Evolutionary conservation across 2,888 invertebrate species (phyloP).

Genomic region (Mythimna lalbum): DNA sequence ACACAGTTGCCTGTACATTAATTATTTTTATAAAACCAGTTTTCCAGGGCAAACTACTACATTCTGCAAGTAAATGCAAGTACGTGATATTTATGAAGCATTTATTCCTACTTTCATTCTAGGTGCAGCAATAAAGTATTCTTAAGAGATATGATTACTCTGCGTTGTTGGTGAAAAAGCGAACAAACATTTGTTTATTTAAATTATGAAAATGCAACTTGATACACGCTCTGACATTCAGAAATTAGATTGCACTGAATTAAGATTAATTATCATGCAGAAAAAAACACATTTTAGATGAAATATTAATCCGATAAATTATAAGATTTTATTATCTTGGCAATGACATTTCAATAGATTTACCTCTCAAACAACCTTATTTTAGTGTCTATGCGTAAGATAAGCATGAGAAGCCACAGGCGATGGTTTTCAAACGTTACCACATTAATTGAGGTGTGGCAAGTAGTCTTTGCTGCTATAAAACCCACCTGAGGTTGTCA

Average conservation of each 20-base stretch:
- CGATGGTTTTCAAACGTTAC: slow-evolving; percentile 65
- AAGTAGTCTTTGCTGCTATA: slow-evolving; percentile 73
- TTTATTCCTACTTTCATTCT: not conserved
- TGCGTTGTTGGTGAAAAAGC: not conserved
- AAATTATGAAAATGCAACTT: not conserved
- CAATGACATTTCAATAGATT: slow-evolving; percentile 59
- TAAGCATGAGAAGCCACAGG: slow-evolving; percentile 49
- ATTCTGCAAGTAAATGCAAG: not conserved
- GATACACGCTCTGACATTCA: slow-evolving; percentile 12
- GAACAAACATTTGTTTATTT: not conserved
- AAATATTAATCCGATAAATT: slow-evolving; percentile 20
- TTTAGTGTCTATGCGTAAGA: slow-evolving; percentile 36
- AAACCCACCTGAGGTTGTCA: slow-evolving; percentile 78
- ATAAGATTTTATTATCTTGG: slow-evolving; percentile 41
- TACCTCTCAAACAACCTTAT: slow-evolving; percentile 28
- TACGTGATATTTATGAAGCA: too few species aligned
- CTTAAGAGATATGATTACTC: not conserved
- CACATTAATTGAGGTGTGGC: slow-evolving; percentile 71
- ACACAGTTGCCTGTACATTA: slow-evolving; percentile 3
- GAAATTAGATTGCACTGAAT: slow-evolving; percentile 4
- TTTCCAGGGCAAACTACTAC: not conserved
- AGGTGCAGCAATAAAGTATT: not conserved
- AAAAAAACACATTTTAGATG: not conserved
- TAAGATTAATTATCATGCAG: not conserved
- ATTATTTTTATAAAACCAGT: slow-evolving; percentile 21